Base-by-base conservation (phyloP, 2,888 invertebrate genomes). In the Harpagoxenus sublaevis region DNA sequence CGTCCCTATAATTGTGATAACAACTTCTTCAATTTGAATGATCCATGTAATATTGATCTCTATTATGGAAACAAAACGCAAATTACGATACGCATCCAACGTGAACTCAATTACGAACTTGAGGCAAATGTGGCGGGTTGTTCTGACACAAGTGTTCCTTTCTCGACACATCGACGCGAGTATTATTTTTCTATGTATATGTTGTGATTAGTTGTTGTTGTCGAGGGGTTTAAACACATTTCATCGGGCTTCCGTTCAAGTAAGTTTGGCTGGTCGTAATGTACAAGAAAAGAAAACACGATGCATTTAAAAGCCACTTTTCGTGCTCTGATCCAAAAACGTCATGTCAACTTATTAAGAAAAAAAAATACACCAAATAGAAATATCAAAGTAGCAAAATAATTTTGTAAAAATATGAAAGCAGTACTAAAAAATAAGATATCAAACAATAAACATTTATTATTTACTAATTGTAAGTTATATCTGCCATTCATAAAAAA, bases 231-330 rank as follows among this genome's bases (percentile, higher is more conserved):
- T 83, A 85, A 81, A 75, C 62, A 84, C 82, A 84, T 90, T 86
- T 70, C 45, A 89, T 85, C 55, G 90, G 90, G 87, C 88, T 90
- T 86, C 88, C 89, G 88, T 90, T 90, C 63, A 51, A 65, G 73
- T 79, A 89, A 85, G 18, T 88, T 84, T 84, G 74, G 63, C 75
- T 82, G 63, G 68, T 84, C 73, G 79, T 31, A 42, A 74, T 62
- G 31, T 4, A 10, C 15, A 31, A 0, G 5, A 45, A 42, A 3
- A 28, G 23, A 53, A 31, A 45, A 23, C 12, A 53, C 23, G 39
- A 6, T 23, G 4, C 6, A 23, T 15, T 48, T 48, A 6, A 51
- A 75, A 48, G 3, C n/a, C 15, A 9, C 51, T 51, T 39, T 6
- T 10, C 6, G 62, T 31, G 15, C 4, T 48, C n/a, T n/a, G 48